Evolutionary conservation across 2,797 vertebrate species (phyloP), one percentile per base, ranked within the genome.

Genomic region (Danio choprae): DNA sequence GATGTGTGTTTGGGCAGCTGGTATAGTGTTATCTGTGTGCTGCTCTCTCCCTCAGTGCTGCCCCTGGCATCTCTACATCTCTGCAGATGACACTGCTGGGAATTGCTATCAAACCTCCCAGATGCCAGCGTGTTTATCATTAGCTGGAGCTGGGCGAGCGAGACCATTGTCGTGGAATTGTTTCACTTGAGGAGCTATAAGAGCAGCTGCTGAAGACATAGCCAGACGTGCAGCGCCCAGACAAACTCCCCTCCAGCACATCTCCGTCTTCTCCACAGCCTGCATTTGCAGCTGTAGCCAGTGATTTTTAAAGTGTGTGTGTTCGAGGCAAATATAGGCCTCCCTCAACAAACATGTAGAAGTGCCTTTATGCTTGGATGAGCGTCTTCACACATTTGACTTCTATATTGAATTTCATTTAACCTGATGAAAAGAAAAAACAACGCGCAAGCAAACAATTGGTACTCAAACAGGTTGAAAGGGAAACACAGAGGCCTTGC

Each of bases 1-100:
- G 50, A 60, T 43, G 51, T 40, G n/a, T 75, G 81, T 41, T 73
- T 71, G 62, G 79, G 80, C 82, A 83, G 82, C 83, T 81, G 81
- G 64, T 84, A 29, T 29, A 80, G 56, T 80, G 80, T 84, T 88
- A 87, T 88, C 83, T 72, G 62, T 55, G 40, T 12, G 40, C 46
- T 48, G 10, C 70, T 48, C 71, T 64, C 50, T 63, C 69, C 59
- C 50, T 58, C 50, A 38, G 9, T 71, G 67, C 13, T 3, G 68
- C 74, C 72, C 20, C 56, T 72, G 76, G 64, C 81, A 84, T 81
- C 82, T 84, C 82, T 41, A 74, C 80, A 83, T 81, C 77, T 78
- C 76, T 53, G 67, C 50, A 58, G 65, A 81, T 20, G 77, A 76
- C 75, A 78, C 62, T 63, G 63, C 56, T 48, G 73, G 72, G 82